Base-by-base conservation (phyloP, 2,888 invertebrate genomes). In the Lycaena phlaeas region DNA sequence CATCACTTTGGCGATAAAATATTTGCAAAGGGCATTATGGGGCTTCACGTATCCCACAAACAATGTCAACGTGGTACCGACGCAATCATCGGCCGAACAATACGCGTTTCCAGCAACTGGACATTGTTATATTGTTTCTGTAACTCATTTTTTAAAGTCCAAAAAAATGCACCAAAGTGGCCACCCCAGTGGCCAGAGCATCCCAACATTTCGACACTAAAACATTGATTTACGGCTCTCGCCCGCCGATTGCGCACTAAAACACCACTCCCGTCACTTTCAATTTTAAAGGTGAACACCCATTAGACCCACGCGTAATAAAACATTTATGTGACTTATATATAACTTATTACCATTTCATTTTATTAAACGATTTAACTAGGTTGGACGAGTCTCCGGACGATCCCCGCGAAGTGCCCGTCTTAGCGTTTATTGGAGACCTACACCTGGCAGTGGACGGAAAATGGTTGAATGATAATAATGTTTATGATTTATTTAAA, bases 261-360 rank as follows among this genome's bases (percentile, higher is more conserved):
- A 84, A 79, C 72, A 68, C 72, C 81, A 78, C 78, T 82, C 75
- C 81, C 82, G 81, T 81, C 82, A 84, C 81, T 82, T 82, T 84
- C 82, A 81, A 82, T 84, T 84, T 84, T 81, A 84, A 82, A 81
- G 65, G 64, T 58, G 61, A 55, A 40, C 54, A 48, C 53, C 57
- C 45, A 51, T 77, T 56, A 78, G 70, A 79, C 76, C 72, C 59
- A 49, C 43, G 46, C 47, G 65, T 60, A 66, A 59, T 52, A 53
- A 53, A 53, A 47, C 37, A 45, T 51, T 50, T 50, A 51, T 45
- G 49, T 42, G 45, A 48, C 38, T 30, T 48, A 38, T 29, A 29
- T 39, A 29, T 15, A 39, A 39, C 39, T 30, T 29, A 30, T 31
- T 30, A 25, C 30, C 30, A 38, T 34, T 31, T 31, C 31, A 43